A percentile compares a stretch with the other conserved stretches of the same genome.
phyloP scores from a whole-genome alignment of 2,113 vertebrate species.

The Theristicus caerulescens region DNA sequence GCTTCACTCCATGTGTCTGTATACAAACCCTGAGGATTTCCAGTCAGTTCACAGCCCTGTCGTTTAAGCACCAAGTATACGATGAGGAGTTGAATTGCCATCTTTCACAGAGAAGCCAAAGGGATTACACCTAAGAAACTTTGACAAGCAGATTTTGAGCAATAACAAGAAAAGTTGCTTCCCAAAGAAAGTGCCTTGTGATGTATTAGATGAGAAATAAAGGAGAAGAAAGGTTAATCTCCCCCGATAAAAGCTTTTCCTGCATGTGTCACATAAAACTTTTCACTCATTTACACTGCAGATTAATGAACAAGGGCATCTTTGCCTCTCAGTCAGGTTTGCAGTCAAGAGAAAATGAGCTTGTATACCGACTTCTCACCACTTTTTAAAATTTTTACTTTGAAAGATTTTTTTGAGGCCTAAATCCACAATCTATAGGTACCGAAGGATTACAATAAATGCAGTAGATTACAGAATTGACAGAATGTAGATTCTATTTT shows the following conservation, averaged over 20 bases:
- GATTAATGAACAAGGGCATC: neutral
- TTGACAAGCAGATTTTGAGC: neutral
- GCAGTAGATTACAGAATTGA: neutral
- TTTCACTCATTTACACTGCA: neutral
- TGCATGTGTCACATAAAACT: neutral
- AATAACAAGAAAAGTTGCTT: neutral
- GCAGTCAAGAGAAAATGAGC: neutral
- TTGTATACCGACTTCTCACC: accelerated
- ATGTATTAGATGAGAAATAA: neutral
- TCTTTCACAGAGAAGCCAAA: neutral
- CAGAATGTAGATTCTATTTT: neutral
- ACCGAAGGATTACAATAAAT: neutral
- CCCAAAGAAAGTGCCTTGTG: neutral
- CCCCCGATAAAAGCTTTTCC: neutral
- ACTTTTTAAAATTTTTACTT: neutral
- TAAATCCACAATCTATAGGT: neutral
- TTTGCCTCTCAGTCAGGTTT: neutral
- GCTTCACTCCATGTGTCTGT: neutral
- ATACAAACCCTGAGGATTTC: neutral
- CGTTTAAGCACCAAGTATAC: neutral
- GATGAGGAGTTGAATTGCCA: neutral
- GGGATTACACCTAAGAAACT: neutral
- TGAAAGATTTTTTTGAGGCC: neutral
- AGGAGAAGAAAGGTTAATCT: neutral
- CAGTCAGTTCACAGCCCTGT: neutral